phyloP scores from a whole-genome alignment of 2,113 vertebrate genomes.

The Oxyruncus cristatus region DNA sequence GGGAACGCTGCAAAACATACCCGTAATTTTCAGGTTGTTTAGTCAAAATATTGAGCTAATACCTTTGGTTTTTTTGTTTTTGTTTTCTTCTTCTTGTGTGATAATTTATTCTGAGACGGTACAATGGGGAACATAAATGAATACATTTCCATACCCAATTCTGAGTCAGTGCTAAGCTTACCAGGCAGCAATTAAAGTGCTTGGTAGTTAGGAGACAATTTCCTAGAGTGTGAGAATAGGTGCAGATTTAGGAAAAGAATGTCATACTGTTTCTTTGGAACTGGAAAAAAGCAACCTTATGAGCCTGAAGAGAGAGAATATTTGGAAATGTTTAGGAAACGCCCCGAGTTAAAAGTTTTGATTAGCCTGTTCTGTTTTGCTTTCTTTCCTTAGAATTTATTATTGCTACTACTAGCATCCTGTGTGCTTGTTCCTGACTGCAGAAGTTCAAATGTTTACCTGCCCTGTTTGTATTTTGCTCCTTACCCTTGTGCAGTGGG shows the following conservation, averaged over 20 bases:
- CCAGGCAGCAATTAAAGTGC: conserved; percentile 43
- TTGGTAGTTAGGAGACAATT: not conserved
- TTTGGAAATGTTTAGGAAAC: not conserved
- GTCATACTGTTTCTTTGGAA: not conserved
- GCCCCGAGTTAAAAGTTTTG: not conserved
- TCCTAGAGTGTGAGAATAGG: not conserved
- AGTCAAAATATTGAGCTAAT: conserved; percentile 43
- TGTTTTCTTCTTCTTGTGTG: not conserved
- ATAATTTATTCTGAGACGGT: conserved; percentile 25
- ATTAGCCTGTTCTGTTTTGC: not conserved
- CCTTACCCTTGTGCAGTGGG: not conserved
- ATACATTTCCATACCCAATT: conserved; percentile 42
- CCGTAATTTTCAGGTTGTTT: not conserved
- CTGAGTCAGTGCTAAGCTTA: not conserved
- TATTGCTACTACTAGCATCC: not conserved
- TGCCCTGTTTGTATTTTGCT: not conserved
- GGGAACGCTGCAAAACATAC: conserved; percentile 8
- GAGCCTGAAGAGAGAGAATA: not conserved
- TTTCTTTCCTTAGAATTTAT: not conserved
- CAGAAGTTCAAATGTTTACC: not conserved
- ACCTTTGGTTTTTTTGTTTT: not conserved
- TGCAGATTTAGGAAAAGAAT: not conserved
- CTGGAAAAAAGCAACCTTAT: not conserved
- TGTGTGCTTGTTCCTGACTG: not conserved
- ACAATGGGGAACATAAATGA: conserved; percentile 9